These are phyloP conservation scores for Dendronephthya gigantea DNA, from an alignment of 64 coral and sea anemone species.

Conservation along the genomic window DNA sequence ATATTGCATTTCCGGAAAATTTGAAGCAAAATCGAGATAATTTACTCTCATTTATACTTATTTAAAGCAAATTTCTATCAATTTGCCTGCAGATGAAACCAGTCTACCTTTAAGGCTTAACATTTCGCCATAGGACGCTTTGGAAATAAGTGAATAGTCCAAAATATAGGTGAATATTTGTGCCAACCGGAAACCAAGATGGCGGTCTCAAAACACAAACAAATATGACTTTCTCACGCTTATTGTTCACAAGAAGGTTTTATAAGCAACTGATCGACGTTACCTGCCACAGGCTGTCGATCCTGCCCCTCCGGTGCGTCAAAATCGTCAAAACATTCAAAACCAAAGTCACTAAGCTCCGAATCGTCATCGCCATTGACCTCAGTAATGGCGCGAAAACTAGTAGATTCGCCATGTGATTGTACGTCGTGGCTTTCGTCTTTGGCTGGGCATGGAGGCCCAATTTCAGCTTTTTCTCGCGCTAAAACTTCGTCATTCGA, in stretches of 20 bases:
- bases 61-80: background rate
- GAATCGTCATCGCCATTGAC: background rate
- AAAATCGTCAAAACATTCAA: conserved; percentile 8
- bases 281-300: conserved; percentile 14
- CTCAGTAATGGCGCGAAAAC: background rate
- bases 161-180: background rate
- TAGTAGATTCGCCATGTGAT: conserved; percentile 3
- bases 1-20: background rate
- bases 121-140: background rate
- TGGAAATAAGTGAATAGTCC: background rate
- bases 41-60: background rate
- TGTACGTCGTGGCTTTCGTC: background rate
- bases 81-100: background rate
- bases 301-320: background rate
- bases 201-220: background rate
- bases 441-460: background rate
- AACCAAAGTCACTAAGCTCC: background rate
- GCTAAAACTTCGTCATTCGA: background rate
- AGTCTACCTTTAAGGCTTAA: background rate
- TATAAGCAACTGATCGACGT: background rate
- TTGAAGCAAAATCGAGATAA: background rate
- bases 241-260: background rate
- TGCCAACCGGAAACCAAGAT: background rate
- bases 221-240: background rate
- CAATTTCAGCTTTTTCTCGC: background rate